Evolutionary conservation across 23 tunicate species (phyloP).

Genomic region (Ciona savignyi): DNA sequence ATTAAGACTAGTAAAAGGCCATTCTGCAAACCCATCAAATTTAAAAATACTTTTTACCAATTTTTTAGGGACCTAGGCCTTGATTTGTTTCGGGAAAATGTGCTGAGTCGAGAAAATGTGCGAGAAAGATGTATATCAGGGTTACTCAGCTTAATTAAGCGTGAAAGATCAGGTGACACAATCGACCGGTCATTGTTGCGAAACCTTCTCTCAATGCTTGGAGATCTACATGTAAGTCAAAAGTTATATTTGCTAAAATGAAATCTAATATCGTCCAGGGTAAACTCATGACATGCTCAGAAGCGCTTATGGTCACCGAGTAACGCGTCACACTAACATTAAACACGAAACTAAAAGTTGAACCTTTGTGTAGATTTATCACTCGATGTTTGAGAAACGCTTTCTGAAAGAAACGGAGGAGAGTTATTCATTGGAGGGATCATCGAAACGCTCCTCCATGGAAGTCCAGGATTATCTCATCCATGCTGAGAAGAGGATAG

Average conservation of each 20-base stretch:
- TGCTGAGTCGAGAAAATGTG: conserved; percentile 42
- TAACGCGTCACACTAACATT: neutral
- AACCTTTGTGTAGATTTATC: conserved; percentile 16
- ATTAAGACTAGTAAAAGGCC: neutral
- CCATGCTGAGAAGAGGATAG: conserved; percentile 19
- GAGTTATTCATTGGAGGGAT: conserved; percentile 26
- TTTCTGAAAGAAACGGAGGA: conserved; percentile 29
- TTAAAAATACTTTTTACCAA: neutral
- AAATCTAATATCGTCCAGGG: too few species aligned
- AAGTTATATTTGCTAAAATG: too few species aligned
- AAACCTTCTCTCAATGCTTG: conserved; percentile 64
- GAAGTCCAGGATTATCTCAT: conserved; percentile 40
- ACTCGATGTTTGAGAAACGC: conserved; percentile 11
- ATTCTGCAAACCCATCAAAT: neutral
- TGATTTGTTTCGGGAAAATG: conserved; percentile 71
- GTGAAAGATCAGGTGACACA: conserved; percentile 49
- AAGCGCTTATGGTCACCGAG: neutral
- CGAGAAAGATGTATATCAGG: conserved; percentile 58
- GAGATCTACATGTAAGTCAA: conserved; percentile 61
- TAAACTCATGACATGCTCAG: neutral
- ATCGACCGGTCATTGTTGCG: conserved; percentile 50
- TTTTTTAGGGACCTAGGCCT: conserved; percentile 75
- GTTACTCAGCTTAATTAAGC: conserved; percentile 30
- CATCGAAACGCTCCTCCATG: neutral
- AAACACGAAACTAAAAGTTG: neutral